Evolutionary conservation across 2,113 vertebrate species (phyloP), one percentile per base, ranked within the genome.

Genomic region (Sarotherodon lohbergeri): DNA sequence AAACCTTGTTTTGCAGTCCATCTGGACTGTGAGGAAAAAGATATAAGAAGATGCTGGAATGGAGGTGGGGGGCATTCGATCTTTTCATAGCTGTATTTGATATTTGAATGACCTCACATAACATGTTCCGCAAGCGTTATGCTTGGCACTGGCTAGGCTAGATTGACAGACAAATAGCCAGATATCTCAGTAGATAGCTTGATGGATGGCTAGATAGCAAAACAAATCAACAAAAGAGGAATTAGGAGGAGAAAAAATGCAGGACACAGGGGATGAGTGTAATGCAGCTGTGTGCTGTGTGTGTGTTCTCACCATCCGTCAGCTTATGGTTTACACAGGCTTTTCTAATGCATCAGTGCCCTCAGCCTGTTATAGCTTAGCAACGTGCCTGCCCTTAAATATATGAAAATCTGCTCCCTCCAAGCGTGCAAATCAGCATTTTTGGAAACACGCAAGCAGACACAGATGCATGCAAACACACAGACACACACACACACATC

Each of bases 351-450:
- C 92, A 89, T 91, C 90, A 92, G 83, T 91, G 79, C 76, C 90
- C 88, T 93, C 90, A 90, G 89, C 83, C 84, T 89, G 89, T 90
- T 90, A 87, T 54, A 89, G 88, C 92, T 91, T 88, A 93, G 87
- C 81, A 86, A 83, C 32, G 73, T 81, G 89, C 84, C 71, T 88
- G 84, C 91, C 88, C 83, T 94, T 89, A 95, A 94, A 94, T 91
- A 93, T 92, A 93, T 92, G 92, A 93, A 96, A 94, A 94, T 92
- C 89, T 89, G 90, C 90, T 94, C 83, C 82, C 54, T 81, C 86
- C 86, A 41, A 93, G 92, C 82, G 82, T 91, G 88, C 81, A 93
- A 91, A 93, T 94, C 91, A 94, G 93, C 87, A 84, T 81, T 90
- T 95, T 93, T 88, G 83, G 82, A 90, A 73, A 82, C 82, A 85